Evolutionary conservation across 1,140 invertebrate species (phyloP).

Genomic region (Diachasmimorpha longicaudata): DNA sequence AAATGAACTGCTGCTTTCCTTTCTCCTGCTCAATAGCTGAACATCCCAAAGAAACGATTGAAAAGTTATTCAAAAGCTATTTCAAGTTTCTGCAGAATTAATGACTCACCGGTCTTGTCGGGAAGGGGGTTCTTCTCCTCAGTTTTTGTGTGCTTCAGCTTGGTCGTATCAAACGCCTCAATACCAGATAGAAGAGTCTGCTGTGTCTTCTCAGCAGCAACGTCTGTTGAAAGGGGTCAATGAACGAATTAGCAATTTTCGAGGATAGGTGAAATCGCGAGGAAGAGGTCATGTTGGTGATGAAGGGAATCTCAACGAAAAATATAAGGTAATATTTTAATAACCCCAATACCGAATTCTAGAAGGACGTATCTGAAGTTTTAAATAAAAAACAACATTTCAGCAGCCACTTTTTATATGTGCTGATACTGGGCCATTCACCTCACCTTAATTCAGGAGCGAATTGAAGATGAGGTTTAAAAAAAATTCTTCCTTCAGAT

Average conservation of each 20-base stretch:
- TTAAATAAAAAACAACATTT: too few species aligned
- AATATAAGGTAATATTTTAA: too few species aligned
- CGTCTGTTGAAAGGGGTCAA: constrained; percentile 67
- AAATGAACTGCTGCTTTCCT: constrained; percentile 82
- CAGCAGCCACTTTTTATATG: too few species aligned
- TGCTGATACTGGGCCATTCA: too few species aligned
- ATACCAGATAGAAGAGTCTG: constrained; percentile 85
- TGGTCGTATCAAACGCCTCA: constrained; percentile 80
- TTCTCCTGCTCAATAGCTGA: constrained; percentile 87
- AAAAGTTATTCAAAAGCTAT: constrained; percentile 15
- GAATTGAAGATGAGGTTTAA: too few species aligned
- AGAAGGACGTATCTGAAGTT: too few species aligned
- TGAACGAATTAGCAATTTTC: background rate
- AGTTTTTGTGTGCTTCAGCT: constrained; percentile 91
- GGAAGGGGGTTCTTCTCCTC: constrained; percentile 93
- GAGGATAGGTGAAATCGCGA: background rate
- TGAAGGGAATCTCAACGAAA: too few species aligned
- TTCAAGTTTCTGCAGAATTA: background rate
- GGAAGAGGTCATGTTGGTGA: too few species aligned
- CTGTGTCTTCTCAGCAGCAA: constrained; percentile 85
- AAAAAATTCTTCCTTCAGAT: too few species aligned
- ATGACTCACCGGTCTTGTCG: constrained; percentile 85
- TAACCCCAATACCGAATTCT: too few species aligned
- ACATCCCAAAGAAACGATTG: constrained; percentile 26
- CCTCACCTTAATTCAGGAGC: too few species aligned